Conservation (phyloP, 2,113 vertebrate species). For the Gasterosteus aculeatus region DNA sequence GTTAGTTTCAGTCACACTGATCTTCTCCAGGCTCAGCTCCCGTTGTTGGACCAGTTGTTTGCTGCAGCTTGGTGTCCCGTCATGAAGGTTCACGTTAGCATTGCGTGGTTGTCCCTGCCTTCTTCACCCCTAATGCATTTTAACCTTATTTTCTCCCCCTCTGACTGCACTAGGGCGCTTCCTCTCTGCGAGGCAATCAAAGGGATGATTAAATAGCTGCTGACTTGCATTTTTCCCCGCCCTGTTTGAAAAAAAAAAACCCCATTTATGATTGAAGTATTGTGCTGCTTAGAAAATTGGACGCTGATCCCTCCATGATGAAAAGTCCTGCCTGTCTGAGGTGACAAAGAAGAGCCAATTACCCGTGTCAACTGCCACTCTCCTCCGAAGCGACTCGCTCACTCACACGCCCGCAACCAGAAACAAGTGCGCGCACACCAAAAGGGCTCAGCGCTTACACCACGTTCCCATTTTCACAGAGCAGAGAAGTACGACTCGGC, state of each 20-base stretch:
- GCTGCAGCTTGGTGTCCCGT: constrained; percentile 24
- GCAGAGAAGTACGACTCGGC: constrained; percentile 70
- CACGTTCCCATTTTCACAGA: constrained; percentile 53
- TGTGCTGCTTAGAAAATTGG: constrained; percentile 68
- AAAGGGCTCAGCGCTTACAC: constrained; percentile 3
- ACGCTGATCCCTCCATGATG: constrained; percentile 73
- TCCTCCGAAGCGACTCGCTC: constrained; percentile 12
- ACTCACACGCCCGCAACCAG: constrained; percentile 10
- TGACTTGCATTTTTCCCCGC: constrained; percentile 77
- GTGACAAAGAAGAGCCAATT: constrained; percentile 79
- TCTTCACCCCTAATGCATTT: constrained; percentile 37
- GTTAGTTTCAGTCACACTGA: constrained; percentile 21
- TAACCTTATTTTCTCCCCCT: constrained; percentile 47
- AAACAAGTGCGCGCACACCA: not conserved
- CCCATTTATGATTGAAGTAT: constrained; percentile 74
- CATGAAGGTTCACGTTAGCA: constrained; percentile 29
- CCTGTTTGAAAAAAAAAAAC: constrained; percentile 62
- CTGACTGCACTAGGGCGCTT: constrained; percentile 55
- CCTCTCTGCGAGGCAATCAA: constrained; percentile 62
- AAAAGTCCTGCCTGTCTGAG: constrained; percentile 71
- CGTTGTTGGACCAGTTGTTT: constrained; percentile 31
- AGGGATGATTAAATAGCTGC: constrained; percentile 79
- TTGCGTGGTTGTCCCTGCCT: constrained; percentile 15
- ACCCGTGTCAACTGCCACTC: constrained; percentile 66
- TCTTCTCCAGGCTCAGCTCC: constrained; percentile 24